Evolutionary conservation across 1,140 invertebrate species (phyloP), one percentile per base, ranked within the genome.

Genomic region (Drosophila albomicans): DNA sequence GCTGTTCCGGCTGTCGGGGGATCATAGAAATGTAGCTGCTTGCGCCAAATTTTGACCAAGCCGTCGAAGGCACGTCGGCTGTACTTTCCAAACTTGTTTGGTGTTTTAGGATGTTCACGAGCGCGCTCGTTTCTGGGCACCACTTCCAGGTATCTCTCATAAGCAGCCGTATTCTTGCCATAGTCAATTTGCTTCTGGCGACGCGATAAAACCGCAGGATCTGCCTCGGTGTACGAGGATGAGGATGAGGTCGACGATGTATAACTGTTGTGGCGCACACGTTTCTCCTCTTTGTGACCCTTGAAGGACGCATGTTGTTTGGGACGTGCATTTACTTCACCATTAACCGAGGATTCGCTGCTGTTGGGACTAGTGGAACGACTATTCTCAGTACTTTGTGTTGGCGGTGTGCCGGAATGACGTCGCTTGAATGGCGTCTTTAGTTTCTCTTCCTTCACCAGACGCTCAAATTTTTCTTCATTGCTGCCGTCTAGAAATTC

Each of bases 151-250:
- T 98, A 99, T 92, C 95, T 95, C 59, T 96, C 95, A 93, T 99
- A 99, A 43, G 96, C 97, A 70, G 96, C 93, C 8, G 98, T 99
- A 91, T 98, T 98, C 94, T 98, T 99, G 16, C 98, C 98, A 94
- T 97, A 98, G 92, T 98, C 97, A 91, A 99, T 98, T 93, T 98
- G 97, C 93, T 98, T 99, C 89, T 98, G 97, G 63, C 98, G 94
- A 69, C 98, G 94, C 35, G 94, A 92, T 67, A 99, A 91, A 7
- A 97, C 93, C 15, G 74, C 92, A 11, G 95, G 94, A 94, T 98
- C 97, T 35, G 94, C 95, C 93, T 98, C 97, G 75, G 95, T 92
- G 76, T 95, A 94, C 28, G 92, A 69, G 5, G 85, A 81, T 2
- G 82, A 91, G 1, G 86, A 84, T 0, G 82, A 89, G 2, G 86